A percentile compares a stretch with the other conserved stretches of the same genome.
phyloP scores from a whole-genome alignment of 1,140 invertebrate species.

The Argopecten irradians region DNA sequence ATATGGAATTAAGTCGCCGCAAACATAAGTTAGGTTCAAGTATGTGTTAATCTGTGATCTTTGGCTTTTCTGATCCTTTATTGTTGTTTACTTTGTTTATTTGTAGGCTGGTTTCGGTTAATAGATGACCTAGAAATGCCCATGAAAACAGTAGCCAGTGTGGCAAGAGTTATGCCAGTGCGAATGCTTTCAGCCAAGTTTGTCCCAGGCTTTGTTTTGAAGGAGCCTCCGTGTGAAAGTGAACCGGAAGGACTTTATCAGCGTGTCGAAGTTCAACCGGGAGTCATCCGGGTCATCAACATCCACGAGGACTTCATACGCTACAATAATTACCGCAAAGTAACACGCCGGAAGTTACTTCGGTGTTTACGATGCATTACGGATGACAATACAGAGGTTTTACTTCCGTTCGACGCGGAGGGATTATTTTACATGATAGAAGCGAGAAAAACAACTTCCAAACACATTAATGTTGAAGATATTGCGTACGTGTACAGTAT shows the following conservation, averaged over 20 bases:
- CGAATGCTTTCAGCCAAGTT: constrained; percentile 54
- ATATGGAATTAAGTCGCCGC: too few relatives aligned
- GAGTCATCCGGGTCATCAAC: constrained; percentile 58
- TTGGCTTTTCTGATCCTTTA: too few relatives aligned
- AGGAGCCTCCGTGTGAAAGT: constrained; percentile 44
- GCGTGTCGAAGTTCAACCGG: constrained; percentile 58
- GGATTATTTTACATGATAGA: constrained; percentile 68
- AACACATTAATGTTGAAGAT: constrained; percentile 54
- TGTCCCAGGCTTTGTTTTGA: constrained; percentile 56
- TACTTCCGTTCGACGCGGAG: constrained; percentile 63
- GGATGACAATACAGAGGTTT: constrained; percentile 54
- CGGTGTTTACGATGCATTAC: constrained; percentile 60
- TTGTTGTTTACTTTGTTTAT: neutral
- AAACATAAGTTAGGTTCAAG: too few relatives aligned
- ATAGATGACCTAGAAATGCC: constrained; percentile 58
- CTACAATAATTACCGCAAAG: constrained; percentile 57
- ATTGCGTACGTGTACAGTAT: constrained; percentile 55
- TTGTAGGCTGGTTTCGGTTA: constrained; percentile 65
- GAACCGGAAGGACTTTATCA: constrained; percentile 60
- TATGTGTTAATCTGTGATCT: too few relatives aligned
- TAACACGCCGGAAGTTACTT: constrained; percentile 62
- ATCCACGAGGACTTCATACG: constrained; percentile 66
- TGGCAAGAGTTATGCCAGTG: constrained; percentile 66
- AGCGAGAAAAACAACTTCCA: constrained; percentile 49
- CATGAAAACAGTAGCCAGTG: constrained; percentile 55